Conservation (phyloP, 2,797 vertebrate species). For the Pangasius larnaudii region DNA sequence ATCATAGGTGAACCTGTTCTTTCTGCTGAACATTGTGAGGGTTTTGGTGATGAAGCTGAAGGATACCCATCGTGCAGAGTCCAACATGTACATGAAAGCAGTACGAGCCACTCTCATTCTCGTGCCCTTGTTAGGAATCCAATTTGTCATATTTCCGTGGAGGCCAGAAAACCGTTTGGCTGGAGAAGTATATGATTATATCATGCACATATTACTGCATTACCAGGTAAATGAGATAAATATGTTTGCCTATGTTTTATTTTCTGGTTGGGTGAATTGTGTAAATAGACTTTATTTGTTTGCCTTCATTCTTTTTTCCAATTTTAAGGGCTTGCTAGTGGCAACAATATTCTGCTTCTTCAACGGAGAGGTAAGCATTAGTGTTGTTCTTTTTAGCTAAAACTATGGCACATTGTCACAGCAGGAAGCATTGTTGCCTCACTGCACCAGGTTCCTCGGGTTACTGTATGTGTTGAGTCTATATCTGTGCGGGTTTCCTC, state of each 20-base stretch:
- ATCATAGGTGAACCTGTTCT: conserved; percentile 93
- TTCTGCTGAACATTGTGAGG: conserved; percentile 93
- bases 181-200: conserved; percentile 92
- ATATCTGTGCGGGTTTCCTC: neutral
- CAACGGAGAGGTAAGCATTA: conserved; percentile 89
- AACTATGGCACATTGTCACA: neutral
- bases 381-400: neutral
- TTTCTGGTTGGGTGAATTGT: neutral
- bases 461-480: neutral
- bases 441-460: neutral
- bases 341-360: conserved; percentile 98
- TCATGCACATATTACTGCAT: conserved; percentile 97
- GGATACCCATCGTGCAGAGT: conserved; percentile 89
- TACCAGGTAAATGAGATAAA: conserved; percentile 85
- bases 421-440: neutral
- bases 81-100: conserved; percentile 98
- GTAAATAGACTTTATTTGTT: conserved; percentile 17
- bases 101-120: conserved; percentile 95
- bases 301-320: conserved; percentile 44
- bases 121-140: conserved; percentile 93
- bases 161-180: conserved; percentile 90
- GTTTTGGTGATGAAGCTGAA: conserved; percentile 93
- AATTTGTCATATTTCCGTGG: conserved; percentile 97
- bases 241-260: neutral
- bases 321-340: conserved; percentile 90